Percentiles rank a stretch among this genome's conserved stretches.
Evolutionary conservation across 2,113 vertebrate genomes (phyloP).

Genomic region (Promerops cafer): DNA sequence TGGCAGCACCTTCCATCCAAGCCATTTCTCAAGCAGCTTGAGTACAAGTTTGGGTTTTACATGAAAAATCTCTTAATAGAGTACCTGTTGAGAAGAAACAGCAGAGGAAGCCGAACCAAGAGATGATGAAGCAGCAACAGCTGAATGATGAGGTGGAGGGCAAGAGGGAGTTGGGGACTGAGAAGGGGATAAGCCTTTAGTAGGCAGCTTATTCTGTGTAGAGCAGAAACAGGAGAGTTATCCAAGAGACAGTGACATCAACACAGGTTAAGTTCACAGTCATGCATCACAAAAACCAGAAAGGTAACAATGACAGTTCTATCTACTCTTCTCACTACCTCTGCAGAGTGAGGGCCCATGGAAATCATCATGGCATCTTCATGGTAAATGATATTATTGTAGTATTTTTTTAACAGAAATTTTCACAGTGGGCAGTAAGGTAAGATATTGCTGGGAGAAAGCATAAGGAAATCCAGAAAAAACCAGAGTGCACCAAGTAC

Average conservation of each 20-base stretch:
- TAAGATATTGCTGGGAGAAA: background rate
- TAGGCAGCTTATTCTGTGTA: constrained; percentile 72
- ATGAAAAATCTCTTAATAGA: constrained; percentile 22
- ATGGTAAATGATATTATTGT: accelerated
- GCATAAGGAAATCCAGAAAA: background rate
- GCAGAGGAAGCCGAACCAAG: constrained; percentile 59
- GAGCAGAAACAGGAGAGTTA: constrained; percentile 71
- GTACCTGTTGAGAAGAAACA: constrained; percentile 76
- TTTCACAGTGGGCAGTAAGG: background rate
- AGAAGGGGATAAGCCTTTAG: constrained; percentile 67
- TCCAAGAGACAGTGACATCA: background rate
- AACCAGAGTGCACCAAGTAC: background rate
- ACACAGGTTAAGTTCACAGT: background rate
- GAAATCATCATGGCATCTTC: background rate
- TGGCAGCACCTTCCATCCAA: background rate
- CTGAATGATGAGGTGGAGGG: constrained; percentile 73
- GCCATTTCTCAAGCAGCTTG: background rate
- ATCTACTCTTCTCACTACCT: background rate
- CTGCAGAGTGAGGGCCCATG: background rate
- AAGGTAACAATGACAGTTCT: background rate
- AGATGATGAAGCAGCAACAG: constrained; percentile 72
- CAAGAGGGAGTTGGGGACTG: constrained; percentile 65
- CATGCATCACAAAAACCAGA: background rate
- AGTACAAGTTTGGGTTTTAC: background rate
- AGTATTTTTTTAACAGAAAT: background rate